These are phyloP conservation scores for Natrix natrix DNA, from an alignment of 2,797 vertebrate species.

Conservation along the genomic window DNA sequence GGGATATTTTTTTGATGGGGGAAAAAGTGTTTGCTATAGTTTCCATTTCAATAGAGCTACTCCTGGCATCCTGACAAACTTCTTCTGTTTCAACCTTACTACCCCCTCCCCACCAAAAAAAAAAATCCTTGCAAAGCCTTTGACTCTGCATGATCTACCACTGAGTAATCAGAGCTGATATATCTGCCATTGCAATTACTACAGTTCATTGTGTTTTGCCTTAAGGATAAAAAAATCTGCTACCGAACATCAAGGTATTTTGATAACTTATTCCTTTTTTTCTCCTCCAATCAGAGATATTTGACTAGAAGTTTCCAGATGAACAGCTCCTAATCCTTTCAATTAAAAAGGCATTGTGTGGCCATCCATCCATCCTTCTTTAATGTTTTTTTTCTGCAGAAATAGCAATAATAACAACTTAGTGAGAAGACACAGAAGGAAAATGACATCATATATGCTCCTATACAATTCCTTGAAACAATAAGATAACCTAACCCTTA, in stretches of 20 bases:
- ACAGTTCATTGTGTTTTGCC: neutral
- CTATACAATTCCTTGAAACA: neutral
- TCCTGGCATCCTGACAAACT: neutral
- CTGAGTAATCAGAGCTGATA: conserved; percentile 10
- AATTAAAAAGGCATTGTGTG: neutral
- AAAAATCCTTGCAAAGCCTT: neutral
- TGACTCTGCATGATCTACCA: neutral
- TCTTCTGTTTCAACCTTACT: neutral
- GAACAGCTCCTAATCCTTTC: neutral
- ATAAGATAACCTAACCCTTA: neutral
- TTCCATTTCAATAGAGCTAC: conserved; percentile 15
- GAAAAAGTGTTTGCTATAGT: conserved; percentile 10
- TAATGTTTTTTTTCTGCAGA: neutral
- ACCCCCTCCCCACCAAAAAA: neutral
- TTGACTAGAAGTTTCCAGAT: neutral
- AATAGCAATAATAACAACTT: neutral
- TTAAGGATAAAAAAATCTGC: neutral
- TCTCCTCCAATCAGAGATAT: neutral
- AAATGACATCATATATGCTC: neutral
- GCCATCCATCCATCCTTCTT: neutral
- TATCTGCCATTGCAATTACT: neutral
- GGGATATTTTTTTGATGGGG: neutral
- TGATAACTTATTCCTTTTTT: neutral
- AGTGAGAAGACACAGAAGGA: neutral
- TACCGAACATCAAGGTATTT: conserved; percentile 7